phyloP scores from a whole-genome alignment of 2,113 vertebrate species.

The Chionomys nivalis region DNA sequence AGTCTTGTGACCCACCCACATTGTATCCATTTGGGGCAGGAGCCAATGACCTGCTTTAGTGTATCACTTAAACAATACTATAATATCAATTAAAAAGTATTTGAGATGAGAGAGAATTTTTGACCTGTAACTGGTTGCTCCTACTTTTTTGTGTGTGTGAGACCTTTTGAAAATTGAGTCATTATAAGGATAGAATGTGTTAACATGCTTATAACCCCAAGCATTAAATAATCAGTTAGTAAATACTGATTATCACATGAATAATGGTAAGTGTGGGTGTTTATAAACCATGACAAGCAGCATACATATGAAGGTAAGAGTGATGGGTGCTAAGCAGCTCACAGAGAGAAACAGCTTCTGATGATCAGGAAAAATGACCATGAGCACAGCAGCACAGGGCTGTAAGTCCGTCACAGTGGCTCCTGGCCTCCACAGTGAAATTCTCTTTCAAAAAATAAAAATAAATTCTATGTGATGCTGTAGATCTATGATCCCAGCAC shows the following conservation, averaged over 20 bases:
- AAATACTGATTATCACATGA: too few species aligned
- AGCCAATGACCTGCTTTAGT: neutral
- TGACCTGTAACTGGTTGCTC: neutral
- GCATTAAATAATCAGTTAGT: too few species aligned
- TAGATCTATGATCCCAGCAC: neutral
- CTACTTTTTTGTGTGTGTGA: neutral
- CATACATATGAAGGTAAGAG: neutral
- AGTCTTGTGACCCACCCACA: neutral
- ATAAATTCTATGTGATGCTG: neutral
- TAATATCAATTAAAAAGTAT: neutral
- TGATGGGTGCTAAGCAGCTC: too few species aligned
- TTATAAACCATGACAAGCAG: neutral
- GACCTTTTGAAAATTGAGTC: neutral
- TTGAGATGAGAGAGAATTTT: neutral
- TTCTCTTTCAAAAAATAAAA: neutral
- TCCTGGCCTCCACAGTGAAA: neutral
- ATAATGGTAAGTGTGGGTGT: too few species aligned
- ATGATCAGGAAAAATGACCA: neutral
- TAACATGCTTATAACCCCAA: neutral
- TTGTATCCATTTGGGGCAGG: neutral
- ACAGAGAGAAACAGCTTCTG: neutral
- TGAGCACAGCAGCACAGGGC: neutral
- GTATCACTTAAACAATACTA: neutral
- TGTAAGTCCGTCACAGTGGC: neutral
- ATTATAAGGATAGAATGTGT: neutral